Evolutionary conservation across 2,888 invertebrate genomes (phyloP).

Genomic region (Ennomos fuscantarius): DNA sequence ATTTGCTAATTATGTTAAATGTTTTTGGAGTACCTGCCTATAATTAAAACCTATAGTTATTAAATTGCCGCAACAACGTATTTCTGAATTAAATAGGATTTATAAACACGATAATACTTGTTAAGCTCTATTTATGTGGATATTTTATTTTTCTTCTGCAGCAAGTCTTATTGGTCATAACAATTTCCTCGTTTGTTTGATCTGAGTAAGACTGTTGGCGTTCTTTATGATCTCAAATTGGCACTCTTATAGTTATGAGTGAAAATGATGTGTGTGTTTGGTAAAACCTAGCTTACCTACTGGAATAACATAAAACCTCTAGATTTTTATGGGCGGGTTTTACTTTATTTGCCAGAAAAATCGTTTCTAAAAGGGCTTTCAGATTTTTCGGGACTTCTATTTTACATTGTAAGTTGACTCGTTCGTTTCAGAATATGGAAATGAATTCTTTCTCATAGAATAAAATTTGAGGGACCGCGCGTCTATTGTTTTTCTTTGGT

Average conservation of each 20-base stretch:
- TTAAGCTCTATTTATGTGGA: conserved; percentile 1
- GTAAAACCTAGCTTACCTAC: conserved; percentile 18
- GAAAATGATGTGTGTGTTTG: conserved; percentile 23
- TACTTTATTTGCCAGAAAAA: conserved; percentile 17
- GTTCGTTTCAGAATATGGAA: no score
- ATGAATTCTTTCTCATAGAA: no score
- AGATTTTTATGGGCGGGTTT: conserved; percentile 19
- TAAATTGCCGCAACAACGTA: no score
- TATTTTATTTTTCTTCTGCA: conserved; percentile 22
- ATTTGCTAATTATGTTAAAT: no score
- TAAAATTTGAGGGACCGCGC: no score
- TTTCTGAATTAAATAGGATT: background rate
- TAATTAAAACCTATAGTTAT: no score
- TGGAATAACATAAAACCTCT: conserved; percentile 18
- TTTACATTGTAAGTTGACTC: no score
- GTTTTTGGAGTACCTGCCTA: no score
- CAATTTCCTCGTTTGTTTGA: conserved; percentile 22
- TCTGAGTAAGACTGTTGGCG: conserved; percentile 25
- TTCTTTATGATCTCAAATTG: conserved; percentile 26
- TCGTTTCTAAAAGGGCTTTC: conserved; percentile 4
- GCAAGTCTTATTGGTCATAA: conserved; percentile 25
- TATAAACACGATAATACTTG: background rate
- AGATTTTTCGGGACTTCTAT: conserved; percentile 5
- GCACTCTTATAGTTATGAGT: conserved; percentile 24
- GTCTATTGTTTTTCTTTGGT: no score